Base-by-base conservation (phyloP, 2,888 invertebrate genomes). In the Xestia rhomboidea region DNA sequence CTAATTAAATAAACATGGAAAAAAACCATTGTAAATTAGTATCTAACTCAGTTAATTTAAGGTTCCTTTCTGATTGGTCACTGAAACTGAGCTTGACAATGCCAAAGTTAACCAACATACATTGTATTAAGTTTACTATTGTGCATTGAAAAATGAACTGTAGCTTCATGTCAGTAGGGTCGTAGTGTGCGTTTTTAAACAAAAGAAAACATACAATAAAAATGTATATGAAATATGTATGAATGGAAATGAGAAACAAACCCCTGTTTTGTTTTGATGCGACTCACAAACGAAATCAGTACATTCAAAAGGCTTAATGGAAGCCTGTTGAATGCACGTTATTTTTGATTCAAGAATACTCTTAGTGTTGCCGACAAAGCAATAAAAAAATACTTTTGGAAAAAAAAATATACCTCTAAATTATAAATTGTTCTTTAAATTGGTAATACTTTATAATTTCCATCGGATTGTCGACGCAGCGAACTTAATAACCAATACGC, bases 131-230 rank as follows among this genome's bases (percentile, higher is more conserved):
- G 21, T 60, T 57, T 15, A 30, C 10, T 44, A 30, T 38, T 27
- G 63, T 44, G 24, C 11, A 76, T 76, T 76, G 38, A 24, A 49
- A 46, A 76, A 38, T 66, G 2, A 46, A 66, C 27, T 6, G 6
- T 30, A 30, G 54, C 0, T 0, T 4, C 6, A 34, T 64, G 13
- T 5, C 0, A 0, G 21, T 51, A n/a, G n/a, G n/a, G n/a, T n/a
- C n/a, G n/a, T n/a, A 44, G 41, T 18, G 34, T 38, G 27, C 5
- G 27, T 27, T 46, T 76, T 76, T 44, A 24, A 24, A 30, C 13
- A 24, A 4, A n/a, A 10, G 4, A 51, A 51, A 57, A 27, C 18
- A 27, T 11, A 21, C 41, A n/a, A 18, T 24, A 18, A 38, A 38
- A 38, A 34, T 18, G 21, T 41, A 49, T 3, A 49, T 49, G 49